phyloP scores from a whole-genome alignment of 2,113 vertebrate genomes.

The Paramisgurnus dabryanus region DNA sequence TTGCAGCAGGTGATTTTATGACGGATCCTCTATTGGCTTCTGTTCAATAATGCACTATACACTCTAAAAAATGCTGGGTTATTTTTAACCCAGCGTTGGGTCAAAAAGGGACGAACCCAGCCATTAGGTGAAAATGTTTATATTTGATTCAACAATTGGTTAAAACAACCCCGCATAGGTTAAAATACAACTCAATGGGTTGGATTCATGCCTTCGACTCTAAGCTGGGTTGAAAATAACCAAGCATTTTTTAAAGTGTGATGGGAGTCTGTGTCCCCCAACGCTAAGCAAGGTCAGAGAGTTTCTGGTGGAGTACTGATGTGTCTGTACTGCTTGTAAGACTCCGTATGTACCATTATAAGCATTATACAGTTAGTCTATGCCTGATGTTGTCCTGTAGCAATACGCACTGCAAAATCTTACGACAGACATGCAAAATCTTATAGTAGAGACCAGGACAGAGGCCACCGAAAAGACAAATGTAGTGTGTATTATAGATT shows the following conservation, averaged over 20 bases:
- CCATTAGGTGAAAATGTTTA: too few species aligned
- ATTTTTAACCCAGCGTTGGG: too few species aligned
- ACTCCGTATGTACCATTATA: not conserved
- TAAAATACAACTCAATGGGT: too few species aligned
- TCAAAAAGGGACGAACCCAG: too few species aligned
- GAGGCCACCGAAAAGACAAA: not conserved
- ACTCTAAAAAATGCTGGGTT: too few species aligned
- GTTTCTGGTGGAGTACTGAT: not conserved
- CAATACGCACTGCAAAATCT: not conserved
- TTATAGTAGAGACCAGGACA: not conserved
- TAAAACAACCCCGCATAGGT: too few species aligned
- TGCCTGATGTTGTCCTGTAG: not conserved
- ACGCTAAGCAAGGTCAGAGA: conserved; percentile 15
- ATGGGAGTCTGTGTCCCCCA: conserved; percentile 22
- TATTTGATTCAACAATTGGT: too few species aligned
- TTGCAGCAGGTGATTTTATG: conserved; percentile 29
- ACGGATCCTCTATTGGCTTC: conserved; percentile 20
- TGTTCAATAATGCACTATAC: not conserved
- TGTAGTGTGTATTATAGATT: not conserved
- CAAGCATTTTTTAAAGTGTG: too few species aligned
- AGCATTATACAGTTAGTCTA: not conserved
- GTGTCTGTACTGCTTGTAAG: not conserved
- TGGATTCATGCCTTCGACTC: too few species aligned
- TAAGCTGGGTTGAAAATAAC: too few species aligned
- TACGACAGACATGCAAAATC: not conserved